phyloP scores from a whole-genome alignment of 2,888 invertebrate genomes.

The Drosophila lutescens region DNA sequence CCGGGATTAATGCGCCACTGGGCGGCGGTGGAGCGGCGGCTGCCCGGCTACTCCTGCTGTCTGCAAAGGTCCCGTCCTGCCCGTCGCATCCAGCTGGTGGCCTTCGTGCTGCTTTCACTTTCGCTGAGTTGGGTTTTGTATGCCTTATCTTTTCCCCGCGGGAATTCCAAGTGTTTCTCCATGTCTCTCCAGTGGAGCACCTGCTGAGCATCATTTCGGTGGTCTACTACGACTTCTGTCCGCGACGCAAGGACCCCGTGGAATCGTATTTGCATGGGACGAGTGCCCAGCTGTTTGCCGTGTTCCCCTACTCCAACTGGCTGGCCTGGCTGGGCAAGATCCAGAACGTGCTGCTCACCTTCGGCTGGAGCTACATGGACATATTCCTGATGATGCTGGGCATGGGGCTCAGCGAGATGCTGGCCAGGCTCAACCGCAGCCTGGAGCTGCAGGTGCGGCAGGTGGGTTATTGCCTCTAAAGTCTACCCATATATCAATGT shows the following conservation, averaged over 20 bases:
- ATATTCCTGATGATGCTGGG: constrained; percentile 89
- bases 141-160: not conserved
- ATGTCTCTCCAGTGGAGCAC: constrained; percentile 76
- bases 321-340: constrained; percentile 80
- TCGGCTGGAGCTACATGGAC: constrained; percentile 90
- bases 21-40: constrained; percentile 72
- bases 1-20: constrained; percentile 80
- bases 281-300: constrained; percentile 71
- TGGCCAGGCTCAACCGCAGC: constrained; percentile 86
- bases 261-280: constrained; percentile 73
- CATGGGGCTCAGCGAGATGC: constrained; percentile 88
- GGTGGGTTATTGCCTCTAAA: constrained; percentile 15
- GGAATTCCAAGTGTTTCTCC: not conserved
- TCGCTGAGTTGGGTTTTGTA: constrained; percentile 71
- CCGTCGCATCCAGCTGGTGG: constrained; percentile 63
- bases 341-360: constrained; percentile 87
- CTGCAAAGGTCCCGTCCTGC: constrained; percentile 63
- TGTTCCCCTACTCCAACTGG: constrained; percentile 76
- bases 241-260: constrained; percentile 72
- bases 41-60: constrained; percentile 40
- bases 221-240: constrained; percentile 79
- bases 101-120: constrained; percentile 69
- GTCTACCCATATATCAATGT: too few species aligned
- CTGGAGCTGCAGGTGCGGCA: constrained; percentile 71
- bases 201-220: constrained; percentile 80